Base-by-base conservation (phyloP, 1,140 invertebrate species). In the Calosoma granatense region DNA sequence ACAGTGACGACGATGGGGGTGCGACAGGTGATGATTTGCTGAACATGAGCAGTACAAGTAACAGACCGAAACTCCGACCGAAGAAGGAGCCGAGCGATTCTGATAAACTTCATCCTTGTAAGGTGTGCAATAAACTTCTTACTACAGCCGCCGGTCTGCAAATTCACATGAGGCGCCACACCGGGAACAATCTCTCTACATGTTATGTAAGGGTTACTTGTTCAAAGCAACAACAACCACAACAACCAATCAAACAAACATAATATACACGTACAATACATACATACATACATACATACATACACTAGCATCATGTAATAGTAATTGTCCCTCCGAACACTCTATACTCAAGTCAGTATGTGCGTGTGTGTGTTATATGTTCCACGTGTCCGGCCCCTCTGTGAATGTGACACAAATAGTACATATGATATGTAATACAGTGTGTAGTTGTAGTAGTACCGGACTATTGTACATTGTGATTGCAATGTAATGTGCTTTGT, bases 111-210 rank as follows among this genome's bases (percentile, higher is more conserved):
- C 51, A 61, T 62, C 60, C 65, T 53, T 70, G 68, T 61, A 67
- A 67, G 26, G 61, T 62, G 39, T 70, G 68, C 57, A 56, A 58
- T 39, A 70, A 70, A 59, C 60, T 65, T 36, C 57, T 70, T 20
- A 67, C 62, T 12, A 65, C 66, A 6, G 60, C 59, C 41, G 52
- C 60, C 20, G 68, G 68, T 12, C 58, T 70, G 41, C 63, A 64
- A 56, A 65, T 69, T 21, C 68, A 70, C 51, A 62, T 65, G 60
- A 59, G 67, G 26, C 61, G 59, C 20, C 68, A 70, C 55, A 67
- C 66, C 6, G 66, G 66, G 0, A 51, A 62, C 12, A 65, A 66
- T 60, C 56, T 68, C 51, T 56, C 61, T 19, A 57, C 57, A 21
- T 67, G 68, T 55, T 63, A 60, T 54, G 66, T 69, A 61, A 60